Evolutionary conservation across 64 coral and sea anemone genomes (phyloP).

Genomic region (Cladopsammia gracilis): DNA sequence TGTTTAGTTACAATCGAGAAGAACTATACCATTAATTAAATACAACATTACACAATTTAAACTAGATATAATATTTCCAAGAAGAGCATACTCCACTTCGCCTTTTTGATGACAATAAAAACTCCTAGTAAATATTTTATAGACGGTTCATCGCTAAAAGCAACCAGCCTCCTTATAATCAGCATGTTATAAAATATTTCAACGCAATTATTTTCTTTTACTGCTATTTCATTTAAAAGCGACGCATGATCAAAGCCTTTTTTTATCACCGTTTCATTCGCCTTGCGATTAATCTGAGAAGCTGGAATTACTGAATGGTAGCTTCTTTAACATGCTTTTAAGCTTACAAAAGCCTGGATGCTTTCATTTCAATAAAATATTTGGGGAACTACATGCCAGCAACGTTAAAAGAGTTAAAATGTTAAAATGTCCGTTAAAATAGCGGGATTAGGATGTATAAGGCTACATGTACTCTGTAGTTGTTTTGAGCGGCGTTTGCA

Average conservation of each 20-base stretch:
- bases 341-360: neutral
- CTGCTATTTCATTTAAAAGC: neutral
- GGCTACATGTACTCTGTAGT: too few species aligned
- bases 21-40: neutral
- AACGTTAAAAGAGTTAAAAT: too few species aligned
- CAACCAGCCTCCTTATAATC: neutral
- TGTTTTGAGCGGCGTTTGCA: too few species aligned
- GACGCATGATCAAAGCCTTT: neutral
- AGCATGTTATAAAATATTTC: neutral
- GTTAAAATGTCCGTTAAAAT: too few species aligned
- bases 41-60: slow-evolving; percentile 16
- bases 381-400: too few species aligned
- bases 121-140: neutral
- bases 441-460: too few species aligned
- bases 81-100: neutral
- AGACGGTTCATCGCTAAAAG: neutral
- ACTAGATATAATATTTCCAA: neutral
- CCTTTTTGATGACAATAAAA: neutral
- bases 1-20: neutral
- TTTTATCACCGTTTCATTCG: neutral
- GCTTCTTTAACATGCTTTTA: too few species aligned
- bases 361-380: neutral
- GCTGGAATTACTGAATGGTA: too few species aligned
- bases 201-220: neutral
- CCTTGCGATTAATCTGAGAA: too few species aligned